Conservation (phyloP, 23 tunicate species). For the Ascidia mentula region DNA sequence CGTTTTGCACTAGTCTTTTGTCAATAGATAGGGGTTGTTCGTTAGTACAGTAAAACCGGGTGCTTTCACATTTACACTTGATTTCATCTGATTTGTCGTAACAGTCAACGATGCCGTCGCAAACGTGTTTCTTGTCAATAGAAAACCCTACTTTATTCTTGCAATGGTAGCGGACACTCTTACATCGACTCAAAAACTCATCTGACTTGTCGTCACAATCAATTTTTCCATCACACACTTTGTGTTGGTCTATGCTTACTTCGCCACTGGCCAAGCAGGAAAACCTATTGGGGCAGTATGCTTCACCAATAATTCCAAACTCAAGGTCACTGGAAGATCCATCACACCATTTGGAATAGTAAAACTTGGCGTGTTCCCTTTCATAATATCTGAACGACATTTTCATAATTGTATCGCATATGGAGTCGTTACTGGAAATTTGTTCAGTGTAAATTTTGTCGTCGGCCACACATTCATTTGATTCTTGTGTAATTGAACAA, state of each 20-base stretch:
- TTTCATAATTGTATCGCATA: no score
- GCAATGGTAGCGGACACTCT: background rate
- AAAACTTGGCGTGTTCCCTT: no score
- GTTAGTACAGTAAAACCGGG: background rate
- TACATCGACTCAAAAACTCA: background rate
- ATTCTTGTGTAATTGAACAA: background rate
- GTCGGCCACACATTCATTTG: no score
- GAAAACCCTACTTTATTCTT: background rate
- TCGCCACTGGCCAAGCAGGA: background rate
- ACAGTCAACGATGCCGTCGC: background rate
- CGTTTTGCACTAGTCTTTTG: background rate
- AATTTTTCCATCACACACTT: background rate
- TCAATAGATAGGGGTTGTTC: background rate
- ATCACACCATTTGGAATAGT: no score
- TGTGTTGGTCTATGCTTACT: background rate
- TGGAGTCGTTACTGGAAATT: no score
- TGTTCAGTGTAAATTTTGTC: no score
- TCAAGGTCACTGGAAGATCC: background rate
- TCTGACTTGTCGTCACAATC: background rate
- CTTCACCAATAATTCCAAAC: background rate
- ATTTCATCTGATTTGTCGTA: background rate
- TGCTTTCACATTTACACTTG: background rate
- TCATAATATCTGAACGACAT: no score
- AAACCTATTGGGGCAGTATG: background rate
- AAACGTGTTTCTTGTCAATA: background rate